phyloP scores from a whole-genome alignment of 2,797 vertebrate species.

The Crax fasciolata region DNA sequence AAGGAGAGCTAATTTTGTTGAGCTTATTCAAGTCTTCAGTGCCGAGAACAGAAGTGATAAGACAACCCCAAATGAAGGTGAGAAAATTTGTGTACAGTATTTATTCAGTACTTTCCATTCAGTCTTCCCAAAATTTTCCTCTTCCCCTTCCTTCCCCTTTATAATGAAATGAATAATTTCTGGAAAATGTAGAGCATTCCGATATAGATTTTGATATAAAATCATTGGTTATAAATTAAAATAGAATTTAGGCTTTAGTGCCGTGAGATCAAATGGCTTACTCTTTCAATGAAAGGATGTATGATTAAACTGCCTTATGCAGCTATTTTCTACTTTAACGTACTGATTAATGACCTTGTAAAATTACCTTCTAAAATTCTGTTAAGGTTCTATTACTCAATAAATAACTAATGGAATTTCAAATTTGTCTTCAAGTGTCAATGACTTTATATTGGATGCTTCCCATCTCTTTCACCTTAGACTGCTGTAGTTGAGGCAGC shows the following conservation, averaged over 20 bases:
- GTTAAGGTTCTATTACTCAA: background rate
- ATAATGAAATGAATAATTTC: background rate
- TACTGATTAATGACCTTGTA: background rate
- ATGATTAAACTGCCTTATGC: background rate
- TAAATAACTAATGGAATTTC: background rate
- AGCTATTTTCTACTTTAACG: background rate
- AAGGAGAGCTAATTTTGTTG: constrained; percentile 40
- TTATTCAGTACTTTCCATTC: background rate
- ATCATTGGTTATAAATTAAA: background rate
- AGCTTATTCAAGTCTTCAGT: constrained; percentile 44
- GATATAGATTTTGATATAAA: background rate
- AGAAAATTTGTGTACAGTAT: background rate
- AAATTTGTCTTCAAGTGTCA: background rate
- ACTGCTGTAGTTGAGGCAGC: background rate
- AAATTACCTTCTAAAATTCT: background rate
- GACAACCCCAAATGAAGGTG: background rate
- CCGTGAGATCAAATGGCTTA: background rate
- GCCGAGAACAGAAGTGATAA: constrained; percentile 4
- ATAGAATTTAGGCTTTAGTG: background rate
- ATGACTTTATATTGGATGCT: background rate
- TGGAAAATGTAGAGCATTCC: background rate
- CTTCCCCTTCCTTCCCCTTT: background rate
- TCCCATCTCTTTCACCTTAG: background rate
- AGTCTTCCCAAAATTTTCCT: background rate
- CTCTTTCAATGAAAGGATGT: background rate